Percentiles rank a stretch among this genome's conserved stretches.
These are phyloP conservation scores for Calameuta pallipes DNA, from an alignment of 2,888 invertebrate species.

Conservation along the genomic window DNA sequence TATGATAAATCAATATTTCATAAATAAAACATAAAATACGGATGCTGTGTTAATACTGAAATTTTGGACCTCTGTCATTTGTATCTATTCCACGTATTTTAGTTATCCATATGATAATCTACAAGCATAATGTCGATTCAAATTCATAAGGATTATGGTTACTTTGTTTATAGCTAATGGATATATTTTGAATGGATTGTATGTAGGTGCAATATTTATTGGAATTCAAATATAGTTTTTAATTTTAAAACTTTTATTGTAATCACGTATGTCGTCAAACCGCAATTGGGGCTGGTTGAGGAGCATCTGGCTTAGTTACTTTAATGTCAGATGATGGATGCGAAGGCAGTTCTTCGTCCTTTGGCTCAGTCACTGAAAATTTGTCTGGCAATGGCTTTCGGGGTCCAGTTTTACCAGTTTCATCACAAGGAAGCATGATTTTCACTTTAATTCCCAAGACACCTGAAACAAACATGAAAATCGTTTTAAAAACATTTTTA, in stretches of 20 bases:
- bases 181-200: neutral
- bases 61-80: neutral
- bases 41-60: neutral
- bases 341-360: conserved; percentile 86
- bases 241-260: conserved; percentile 20
- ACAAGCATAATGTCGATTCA: neutral
- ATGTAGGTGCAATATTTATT: neutral
- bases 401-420: conserved; percentile 96
- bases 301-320: conserved; percentile 72
- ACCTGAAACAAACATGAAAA: conserved; percentile 34
- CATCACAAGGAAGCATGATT: conserved; percentile 99
- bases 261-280: conserved; percentile 51
- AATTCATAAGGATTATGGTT: neutral
- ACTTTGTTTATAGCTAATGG: neutral
- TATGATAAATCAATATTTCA: neutral
- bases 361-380: conserved; percentile 96
- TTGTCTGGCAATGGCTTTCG: conserved; percentile 98
- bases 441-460: conserved; percentile 85
- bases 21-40: neutral
- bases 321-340: conserved; percentile 83
- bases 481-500: conserved; percentile 14
- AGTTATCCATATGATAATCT: neutral
- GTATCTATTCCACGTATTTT: neutral
- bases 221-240: neutral
- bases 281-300: conserved; percentile 68